Evolutionary conservation across 2,888 invertebrate species (phyloP), one percentile per base, ranked within the genome.

Genomic region (Drepanosiphum platanoidis): DNA sequence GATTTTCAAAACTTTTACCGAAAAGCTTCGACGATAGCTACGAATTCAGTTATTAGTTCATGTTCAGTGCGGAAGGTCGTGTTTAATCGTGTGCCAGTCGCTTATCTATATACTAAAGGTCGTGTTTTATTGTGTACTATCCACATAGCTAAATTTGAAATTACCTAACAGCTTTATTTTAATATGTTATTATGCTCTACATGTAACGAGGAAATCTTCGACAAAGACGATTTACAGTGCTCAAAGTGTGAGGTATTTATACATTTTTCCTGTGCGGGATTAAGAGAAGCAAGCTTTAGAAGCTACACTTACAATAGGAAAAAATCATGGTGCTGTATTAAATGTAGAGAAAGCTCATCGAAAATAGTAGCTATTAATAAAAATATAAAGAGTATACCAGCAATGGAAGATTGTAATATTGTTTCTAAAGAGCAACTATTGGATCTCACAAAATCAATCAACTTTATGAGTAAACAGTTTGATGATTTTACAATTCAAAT

Each of bases 391-490:
- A 15, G 15, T 13, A 52, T 52, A 32, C 18, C 32, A 66, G 18
- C 18, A 34, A 34, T 32, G 32, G 18, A 66, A 66, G 66, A 66
- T 66, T 66, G 32, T 32, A 66, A 34, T 66, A 34, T 15, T 32
- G 32, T 66, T 66, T 66, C n/a, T n/a, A n/a, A n/a, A n/a, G n/a
- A n/a, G n/a, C n/a, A n/a, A n/a, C n/a, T 68, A 22, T 68, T 68
- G 18, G 68, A 34, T 18, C 34, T 68, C 18, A 68, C 18, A 34
- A 34, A 34, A 1, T 68, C 68, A 68, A 22, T 68, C 18, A 34
- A 68, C 8, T 68, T 68, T 34, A 68, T 68, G 68, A 68, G 68
- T 22, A 34, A 68, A 34, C 22, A 68, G 18, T 68, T 68, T 68
- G 32, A 68, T 68, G 68, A 68, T 68, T 68, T 68, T 34, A 18